Percentiles rank a stretch among this genome's conserved stretches.
These are phyloP conservation scores for Pipistrellus pygmaeus DNA, from an alignment of 2,797 vertebrate genomes.

Conservation along the genomic window DNA sequence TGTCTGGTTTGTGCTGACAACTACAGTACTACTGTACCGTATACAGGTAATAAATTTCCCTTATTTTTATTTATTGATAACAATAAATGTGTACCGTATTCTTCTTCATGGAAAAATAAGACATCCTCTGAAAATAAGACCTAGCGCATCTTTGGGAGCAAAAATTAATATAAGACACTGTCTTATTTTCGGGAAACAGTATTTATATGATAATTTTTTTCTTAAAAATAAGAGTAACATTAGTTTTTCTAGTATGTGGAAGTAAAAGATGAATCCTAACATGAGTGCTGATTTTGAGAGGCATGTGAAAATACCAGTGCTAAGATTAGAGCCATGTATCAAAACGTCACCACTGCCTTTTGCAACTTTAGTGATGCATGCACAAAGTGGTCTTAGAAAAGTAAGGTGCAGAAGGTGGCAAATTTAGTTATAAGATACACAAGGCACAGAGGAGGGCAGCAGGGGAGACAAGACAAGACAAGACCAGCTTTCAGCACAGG, in stretches of 20 bases:
- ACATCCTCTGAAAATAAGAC: no score
- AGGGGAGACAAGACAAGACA: background rate
- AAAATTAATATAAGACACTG: no score
- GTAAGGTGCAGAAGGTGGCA: background rate
- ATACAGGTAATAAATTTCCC: no score
- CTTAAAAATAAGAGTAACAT: slow-evolving; percentile 25
- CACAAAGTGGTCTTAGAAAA: background rate
- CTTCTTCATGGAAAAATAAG: no score
- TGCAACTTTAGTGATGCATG: background rate
- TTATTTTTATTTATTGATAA: no score
- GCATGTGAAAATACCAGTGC: background rate
- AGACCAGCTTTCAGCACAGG: background rate
- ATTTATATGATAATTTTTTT: slow-evolving; percentile 33
- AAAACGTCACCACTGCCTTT: background rate
- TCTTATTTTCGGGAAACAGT: no score
- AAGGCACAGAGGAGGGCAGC: background rate
- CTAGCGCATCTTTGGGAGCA: no score
- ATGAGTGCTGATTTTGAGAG: background rate
- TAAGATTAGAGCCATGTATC: background rate
- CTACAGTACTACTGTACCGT: no score
- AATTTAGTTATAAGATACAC: background rate
- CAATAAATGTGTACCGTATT: no score
- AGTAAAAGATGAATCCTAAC: background rate
- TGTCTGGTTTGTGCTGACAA: no score
- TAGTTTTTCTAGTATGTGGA: background rate